Conservation (phyloP, 1,140 invertebrate genomes). For the Limonius californicus region DNA sequence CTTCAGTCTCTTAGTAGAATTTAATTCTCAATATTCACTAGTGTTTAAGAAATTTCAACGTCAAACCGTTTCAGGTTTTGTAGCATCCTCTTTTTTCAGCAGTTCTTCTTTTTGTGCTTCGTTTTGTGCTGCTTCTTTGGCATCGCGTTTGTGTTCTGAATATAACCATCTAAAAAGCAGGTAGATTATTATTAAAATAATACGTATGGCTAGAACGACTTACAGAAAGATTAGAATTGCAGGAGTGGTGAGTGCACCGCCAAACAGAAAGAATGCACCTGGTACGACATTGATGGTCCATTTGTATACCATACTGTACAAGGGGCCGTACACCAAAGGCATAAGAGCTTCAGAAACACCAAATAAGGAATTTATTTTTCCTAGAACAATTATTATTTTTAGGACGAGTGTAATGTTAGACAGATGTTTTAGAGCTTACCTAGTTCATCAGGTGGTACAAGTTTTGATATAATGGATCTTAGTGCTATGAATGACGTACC, state of each 20-base stretch:
- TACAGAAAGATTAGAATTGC: conserved; percentile 76
- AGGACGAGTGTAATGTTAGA: no score
- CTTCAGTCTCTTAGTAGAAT: no score
- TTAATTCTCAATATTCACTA: no score
- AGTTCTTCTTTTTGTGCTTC: conserved; percentile 7
- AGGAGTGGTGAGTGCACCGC: conserved; percentile 68
- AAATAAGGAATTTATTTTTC: conserved; percentile 74
- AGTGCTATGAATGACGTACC: conserved; percentile 50
- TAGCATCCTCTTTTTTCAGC: neutral
- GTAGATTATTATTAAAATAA: neutral
- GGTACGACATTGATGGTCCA: conserved; percentile 66
- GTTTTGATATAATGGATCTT: conserved; percentile 50
- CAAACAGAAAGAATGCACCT: conserved; percentile 71
- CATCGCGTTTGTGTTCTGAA: conserved; percentile 18
- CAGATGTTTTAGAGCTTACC: neutral
- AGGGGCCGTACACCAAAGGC: conserved; percentile 70
- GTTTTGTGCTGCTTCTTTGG: conserved; percentile 8
- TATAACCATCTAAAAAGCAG: conserved; percentile 23
- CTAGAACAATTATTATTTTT: no score
- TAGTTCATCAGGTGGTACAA: conserved; percentile 49
- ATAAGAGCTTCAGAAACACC: conserved; percentile 72
- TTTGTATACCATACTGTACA: conserved; percentile 70
- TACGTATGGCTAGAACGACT: conserved; percentile 37
- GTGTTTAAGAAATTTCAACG: no score
- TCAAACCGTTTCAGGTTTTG: neutral